Percentiles rank a stretch among this genome's conserved stretches.
Evolutionary conservation across 2,888 invertebrate genomes (phyloP).

Genomic region (Torymus texanus): DNA sequence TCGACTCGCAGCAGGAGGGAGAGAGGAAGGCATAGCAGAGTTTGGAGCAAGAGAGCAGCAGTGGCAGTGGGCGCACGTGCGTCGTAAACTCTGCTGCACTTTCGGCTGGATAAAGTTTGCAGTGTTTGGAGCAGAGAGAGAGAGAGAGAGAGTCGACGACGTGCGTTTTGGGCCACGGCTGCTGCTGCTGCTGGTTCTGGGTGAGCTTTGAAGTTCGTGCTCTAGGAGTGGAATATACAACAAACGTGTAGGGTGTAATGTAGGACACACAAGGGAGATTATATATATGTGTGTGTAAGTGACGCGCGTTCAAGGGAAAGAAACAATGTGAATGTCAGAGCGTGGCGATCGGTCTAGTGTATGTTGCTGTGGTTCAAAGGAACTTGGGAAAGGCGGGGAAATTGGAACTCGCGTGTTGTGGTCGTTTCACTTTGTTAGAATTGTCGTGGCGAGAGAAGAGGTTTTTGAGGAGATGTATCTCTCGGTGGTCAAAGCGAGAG

Average conservation of each 20-base stretch:
- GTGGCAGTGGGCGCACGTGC: conserved; percentile 13
- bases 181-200: neutral
- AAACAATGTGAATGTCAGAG: conserved; percentile 14
- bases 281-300: neutral
- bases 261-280: conserved; percentile 4
- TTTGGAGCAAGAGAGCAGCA: neutral
- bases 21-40: neutral
- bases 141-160: neutral
- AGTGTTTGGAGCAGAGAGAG: too few relatives aligned
- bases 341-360: too few relatives aligned
- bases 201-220: conserved; percentile 24
- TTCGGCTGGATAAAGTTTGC: conserved; percentile 22
- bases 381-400: too few relatives aligned
- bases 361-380: too few relatives aligned
- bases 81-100: conserved; percentile 34
- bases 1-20: conserved; percentile 5
- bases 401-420: too few relatives aligned
- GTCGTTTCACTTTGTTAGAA: too few relatives aligned
- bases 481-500: too few relatives aligned
- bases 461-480: too few relatives aligned
- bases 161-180: conserved; percentile 43
- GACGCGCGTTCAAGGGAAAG: neutral
- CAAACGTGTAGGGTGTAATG: conserved; percentile 15
- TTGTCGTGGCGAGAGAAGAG: too few relatives aligned
- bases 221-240: too few relatives aligned